Percentiles rank a stretch among this genome's conserved stretches.
phyloP scores from a whole-genome alignment of 2,113 vertebrate genomes.

The Cervus canadensis region DNA sequence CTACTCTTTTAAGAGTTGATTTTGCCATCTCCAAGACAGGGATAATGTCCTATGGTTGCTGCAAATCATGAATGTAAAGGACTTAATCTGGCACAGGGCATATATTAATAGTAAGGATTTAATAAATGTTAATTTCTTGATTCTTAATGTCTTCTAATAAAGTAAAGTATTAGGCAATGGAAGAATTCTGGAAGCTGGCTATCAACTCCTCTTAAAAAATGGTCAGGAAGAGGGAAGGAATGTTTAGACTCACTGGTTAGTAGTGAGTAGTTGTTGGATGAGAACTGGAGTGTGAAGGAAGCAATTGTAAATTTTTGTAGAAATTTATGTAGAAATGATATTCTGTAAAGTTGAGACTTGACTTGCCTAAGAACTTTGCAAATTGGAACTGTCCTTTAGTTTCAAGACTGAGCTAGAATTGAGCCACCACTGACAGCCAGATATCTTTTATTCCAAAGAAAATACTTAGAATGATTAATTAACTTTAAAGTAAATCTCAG shows the following conservation, averaged over 20 bases:
- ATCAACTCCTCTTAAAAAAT: background rate
- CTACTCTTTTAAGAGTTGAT: background rate
- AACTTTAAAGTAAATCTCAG: slow-evolving; percentile 14
- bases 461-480: slow-evolving; percentile 14
- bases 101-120: background rate
- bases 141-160: background rate
- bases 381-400: background rate
- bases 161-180: background rate
- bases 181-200: background rate
- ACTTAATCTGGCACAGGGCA: background rate
- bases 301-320: background rate
- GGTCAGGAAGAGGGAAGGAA: background rate
- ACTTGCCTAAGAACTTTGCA: background rate
- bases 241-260: background rate
- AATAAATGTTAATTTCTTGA: background rate
- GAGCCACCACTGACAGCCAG: background rate
- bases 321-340: background rate
- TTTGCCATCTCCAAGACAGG: background rate
- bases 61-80: background rate
- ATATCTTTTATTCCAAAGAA: background rate
- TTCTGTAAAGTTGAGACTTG: background rate
- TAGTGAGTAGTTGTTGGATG: background rate
- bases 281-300: background rate
- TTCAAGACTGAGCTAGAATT: background rate
- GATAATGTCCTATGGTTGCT: background rate